These are phyloP conservation scores for Dicranocentrus wangi DNA, from an alignment of 2,888 invertebrate species.

Conservation along the genomic window DNA sequence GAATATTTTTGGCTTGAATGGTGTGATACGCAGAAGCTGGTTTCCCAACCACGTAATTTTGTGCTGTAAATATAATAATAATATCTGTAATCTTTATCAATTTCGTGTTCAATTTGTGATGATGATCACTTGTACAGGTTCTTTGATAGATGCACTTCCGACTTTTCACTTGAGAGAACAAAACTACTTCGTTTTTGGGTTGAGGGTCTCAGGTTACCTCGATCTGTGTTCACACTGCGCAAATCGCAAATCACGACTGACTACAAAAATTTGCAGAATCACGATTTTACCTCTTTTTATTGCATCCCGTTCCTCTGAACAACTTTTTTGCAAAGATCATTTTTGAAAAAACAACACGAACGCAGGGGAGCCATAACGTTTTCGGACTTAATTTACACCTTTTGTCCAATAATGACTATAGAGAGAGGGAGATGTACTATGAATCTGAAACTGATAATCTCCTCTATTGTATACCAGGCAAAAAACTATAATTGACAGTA, in stretches of 20 bases:
- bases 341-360: not conserved
- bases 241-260: not conserved
- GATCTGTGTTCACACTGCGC: not conserved
- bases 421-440: too few relatives aligned
- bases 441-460: not conserved
- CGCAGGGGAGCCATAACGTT: not conserved
- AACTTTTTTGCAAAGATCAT: not conserved
- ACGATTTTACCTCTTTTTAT: not conserved
- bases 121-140: too few relatives aligned
- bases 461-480: not conserved
- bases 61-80: too few relatives aligned
- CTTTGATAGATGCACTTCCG: not conserved
- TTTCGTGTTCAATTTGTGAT: not conserved
- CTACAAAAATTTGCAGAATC: not conserved
- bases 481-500: too few relatives aligned
- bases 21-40: too few relatives aligned
- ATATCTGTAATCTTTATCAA: not conserved
- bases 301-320: not conserved
- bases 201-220: not conserved
- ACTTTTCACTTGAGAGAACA: not conserved
- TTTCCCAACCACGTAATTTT: too few relatives aligned
- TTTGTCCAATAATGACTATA: not conserved
- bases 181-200: not conserved
- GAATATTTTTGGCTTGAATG: too few relatives aligned
- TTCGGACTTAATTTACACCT: conserved; percentile 3